Percentiles rank a stretch among this genome's conserved stretches.
Conservation (phyloP, 2,797 vertebrate genomes). For the Somateria mollissima region DNA sequence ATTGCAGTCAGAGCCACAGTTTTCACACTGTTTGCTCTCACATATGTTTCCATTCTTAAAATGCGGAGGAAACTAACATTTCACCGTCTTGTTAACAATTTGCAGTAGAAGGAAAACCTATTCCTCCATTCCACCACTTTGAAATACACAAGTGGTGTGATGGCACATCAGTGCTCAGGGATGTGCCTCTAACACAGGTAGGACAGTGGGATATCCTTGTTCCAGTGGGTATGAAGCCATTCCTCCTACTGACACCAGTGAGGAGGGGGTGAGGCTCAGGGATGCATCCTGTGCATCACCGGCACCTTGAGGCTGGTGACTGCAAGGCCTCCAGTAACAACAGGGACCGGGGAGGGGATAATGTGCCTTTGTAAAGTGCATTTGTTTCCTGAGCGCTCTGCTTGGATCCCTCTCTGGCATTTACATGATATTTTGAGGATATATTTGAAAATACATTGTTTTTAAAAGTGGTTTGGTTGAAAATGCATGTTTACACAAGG, state of each 20-base stretch:
- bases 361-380: rapidly evolving
- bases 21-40: not conserved
- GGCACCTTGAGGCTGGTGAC: rapidly evolving
- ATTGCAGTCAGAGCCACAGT: not conserved
- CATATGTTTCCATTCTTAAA: not conserved
- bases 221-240: not conserved
- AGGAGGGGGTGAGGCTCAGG: not conserved
- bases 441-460: not conserved
- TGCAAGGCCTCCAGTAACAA: not conserved
- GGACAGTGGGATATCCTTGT: not conserved
- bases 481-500: not conserved
- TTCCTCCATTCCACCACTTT: not conserved
- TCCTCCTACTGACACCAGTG: rapidly evolving
- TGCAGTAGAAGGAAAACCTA: not conserved
- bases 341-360: not conserved
- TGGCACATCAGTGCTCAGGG: not conserved
- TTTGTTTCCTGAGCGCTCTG: not conserved
- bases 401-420: not conserved
- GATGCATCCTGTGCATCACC: rapidly evolving
- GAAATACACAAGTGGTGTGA: rapidly evolving
- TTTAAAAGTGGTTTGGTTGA: not conserved
- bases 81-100: not conserved
- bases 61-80: not conserved
- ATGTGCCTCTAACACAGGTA: not conserved
- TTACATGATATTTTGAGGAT: not conserved